Percentiles rank a stretch among this genome's conserved stretches.
phyloP scores from a whole-genome alignment of 2,113 vertebrate genomes.

The Heptranchias perlo region DNA sequence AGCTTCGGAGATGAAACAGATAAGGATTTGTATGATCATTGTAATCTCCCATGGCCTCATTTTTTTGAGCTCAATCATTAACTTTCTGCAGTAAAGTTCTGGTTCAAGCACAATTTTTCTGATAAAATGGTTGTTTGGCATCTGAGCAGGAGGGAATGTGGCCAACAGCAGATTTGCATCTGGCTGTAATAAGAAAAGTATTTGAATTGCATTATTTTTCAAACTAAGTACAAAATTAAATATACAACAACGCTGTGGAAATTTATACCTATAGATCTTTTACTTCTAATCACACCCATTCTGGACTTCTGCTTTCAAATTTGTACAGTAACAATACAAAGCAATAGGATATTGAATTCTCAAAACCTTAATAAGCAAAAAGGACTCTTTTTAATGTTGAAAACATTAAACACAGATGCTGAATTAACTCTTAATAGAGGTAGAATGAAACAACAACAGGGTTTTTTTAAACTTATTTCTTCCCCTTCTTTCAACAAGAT shows the following conservation, averaged over 20 bases:
- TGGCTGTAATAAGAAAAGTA: constrained; percentile 11
- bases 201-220: neutral
- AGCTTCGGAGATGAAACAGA: neutral
- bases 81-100: neutral
- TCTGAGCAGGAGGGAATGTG: neutral
- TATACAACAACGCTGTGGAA: neutral
- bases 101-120: neutral
- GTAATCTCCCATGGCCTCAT: neutral
- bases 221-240: neutral
- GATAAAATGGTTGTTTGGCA: constrained; percentile 17
- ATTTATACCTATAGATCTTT: neutral
- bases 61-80: neutral
- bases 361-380: neutral
- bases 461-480: no score
- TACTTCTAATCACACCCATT: neutral
- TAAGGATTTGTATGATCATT: neutral
- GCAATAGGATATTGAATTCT: neutral
- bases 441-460: neutral
- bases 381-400: neutral
- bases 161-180: constrained; percentile 1
- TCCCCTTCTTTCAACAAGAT: neutral
- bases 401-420: neutral
- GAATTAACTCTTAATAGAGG: neutral
- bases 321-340: neutral
- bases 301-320: neutral